phyloP scores from a whole-genome alignment of 37 sponge, comb jelly and placozoan genomes.

The Theonella swinhoei region DNA sequence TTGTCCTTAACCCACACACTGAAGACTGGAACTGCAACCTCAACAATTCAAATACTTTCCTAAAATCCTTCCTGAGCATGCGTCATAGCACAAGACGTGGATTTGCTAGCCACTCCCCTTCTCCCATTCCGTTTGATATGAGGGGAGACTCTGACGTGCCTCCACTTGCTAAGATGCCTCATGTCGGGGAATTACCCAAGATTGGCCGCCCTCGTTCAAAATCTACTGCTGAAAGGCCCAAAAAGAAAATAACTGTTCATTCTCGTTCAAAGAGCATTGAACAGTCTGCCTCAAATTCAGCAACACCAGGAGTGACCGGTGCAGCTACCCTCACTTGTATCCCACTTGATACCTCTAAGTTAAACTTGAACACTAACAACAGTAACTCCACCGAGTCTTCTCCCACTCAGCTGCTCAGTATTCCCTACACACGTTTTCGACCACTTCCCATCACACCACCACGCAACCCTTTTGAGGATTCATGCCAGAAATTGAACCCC shows the following conservation, averaged over 20 bases:
- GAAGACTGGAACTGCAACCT: slow-evolving; percentile 35
- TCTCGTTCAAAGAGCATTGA: slow-evolving; percentile 43
- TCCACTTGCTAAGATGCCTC: background rate
- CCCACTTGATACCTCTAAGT: background rate
- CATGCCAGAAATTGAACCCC: slow-evolving; percentile 36
- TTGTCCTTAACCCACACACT: slow-evolving; percentile 20
- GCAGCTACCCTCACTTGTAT: background rate
- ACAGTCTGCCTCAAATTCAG: background rate
- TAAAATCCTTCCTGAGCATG: slow-evolving; percentile 34
- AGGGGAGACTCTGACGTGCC: background rate
- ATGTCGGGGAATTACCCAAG: slow-evolving; percentile 29
- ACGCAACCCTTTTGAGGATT: slow-evolving; percentile 62
- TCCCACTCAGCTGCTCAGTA: slow-evolving; percentile 31
- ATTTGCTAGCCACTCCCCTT: slow-evolving; percentile 28
- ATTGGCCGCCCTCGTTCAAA: slow-evolving; percentile 66
- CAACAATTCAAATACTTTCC: slow-evolving; percentile 43
- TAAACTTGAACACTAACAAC: slow-evolving; percentile 22
- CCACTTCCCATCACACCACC: slow-evolving; percentile 74
- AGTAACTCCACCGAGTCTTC: slow-evolving; percentile 45
- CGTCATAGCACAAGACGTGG: background rate
- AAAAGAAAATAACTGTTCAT: slow-evolving; percentile 9
- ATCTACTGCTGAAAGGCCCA: slow-evolving; percentile 14
- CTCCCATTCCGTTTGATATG: slow-evolving; percentile 23
- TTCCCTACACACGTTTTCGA: slow-evolving; percentile 25
- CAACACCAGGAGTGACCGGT: background rate